A percentile compares a stretch with the other conserved stretches of the same genome.
Conservation (phyloP, 1,140 invertebrate genomes). For the Drosophila santomea region DNA sequence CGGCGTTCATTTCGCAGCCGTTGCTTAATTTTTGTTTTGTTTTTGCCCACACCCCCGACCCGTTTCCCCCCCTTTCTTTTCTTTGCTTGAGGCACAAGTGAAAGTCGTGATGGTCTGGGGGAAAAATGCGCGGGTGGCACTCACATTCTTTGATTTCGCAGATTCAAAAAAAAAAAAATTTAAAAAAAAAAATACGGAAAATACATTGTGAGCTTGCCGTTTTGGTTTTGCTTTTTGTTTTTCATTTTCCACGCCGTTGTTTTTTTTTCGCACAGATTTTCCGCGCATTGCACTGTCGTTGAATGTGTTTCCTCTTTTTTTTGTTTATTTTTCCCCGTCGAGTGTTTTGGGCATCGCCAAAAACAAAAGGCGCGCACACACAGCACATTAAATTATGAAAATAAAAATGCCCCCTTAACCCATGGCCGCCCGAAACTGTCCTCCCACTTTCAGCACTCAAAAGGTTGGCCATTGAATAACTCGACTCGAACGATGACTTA, state of each 20-base stretch:
- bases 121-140: conserved; percentile 18
- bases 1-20: conserved; percentile 78
- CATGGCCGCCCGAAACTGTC: conserved; percentile 14
- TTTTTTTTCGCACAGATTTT: conserved; percentile 71
- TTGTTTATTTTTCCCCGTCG: conserved; percentile 26
- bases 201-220: conserved; percentile 44
- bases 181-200: not conserved
- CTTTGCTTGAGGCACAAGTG: conserved; percentile 66
- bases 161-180: conserved; percentile 15
- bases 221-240: conserved; percentile 38
- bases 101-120: conserved; percentile 43
- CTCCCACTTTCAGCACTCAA: conserved; percentile 61
- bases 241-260: conserved; percentile 28
- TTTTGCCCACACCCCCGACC: conserved; percentile 19
- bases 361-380: conserved; percentile 68
- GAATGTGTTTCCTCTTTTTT: conserved; percentile 24
- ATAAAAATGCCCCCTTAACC: conserved; percentile 50
- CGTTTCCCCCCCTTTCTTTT: conserved; percentile 27
- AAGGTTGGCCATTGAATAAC: conserved; percentile 80
- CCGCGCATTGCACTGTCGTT: conserved; percentile 66
- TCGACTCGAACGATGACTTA: conserved; percentile 75
- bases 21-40: conserved; percentile 70
- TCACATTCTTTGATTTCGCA: conserved; percentile 60
- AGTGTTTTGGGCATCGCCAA: conserved; percentile 74
- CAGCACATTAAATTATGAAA: conserved; percentile 79